Evolutionary conservation across 2,888 invertebrate species (phyloP).

Genomic region (Parnassius glacialis): DNA sequence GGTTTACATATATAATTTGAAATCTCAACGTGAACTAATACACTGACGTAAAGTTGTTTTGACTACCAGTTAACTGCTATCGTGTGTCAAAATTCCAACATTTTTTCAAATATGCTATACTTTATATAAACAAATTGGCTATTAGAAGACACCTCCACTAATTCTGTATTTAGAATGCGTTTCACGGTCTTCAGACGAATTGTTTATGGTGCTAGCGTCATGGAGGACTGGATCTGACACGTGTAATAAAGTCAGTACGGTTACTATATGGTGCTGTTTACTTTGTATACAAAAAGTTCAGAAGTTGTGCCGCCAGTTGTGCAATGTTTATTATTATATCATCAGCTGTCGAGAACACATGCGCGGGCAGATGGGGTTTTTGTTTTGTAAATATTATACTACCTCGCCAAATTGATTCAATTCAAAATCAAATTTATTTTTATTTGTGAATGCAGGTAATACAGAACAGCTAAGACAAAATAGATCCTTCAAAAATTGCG

Average conservation of each 20-base stretch:
- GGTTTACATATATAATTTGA: too few relatives aligned
- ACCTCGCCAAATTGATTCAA: too few relatives aligned
- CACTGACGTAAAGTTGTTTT: neutral
- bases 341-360: neutral
- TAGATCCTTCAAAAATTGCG: too few relatives aligned
- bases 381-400: slow-evolving; percentile 7
- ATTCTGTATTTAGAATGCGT: slow-evolving; percentile 14
- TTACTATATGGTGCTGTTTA: neutral
- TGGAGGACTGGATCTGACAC: neutral
- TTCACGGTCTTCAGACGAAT: neutral
- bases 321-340: slow-evolving; percentile 9
- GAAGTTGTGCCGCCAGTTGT: neutral
- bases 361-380: neutral
- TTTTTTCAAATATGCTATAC: neutral
- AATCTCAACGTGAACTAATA: too few relatives aligned
- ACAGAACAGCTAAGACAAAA: too few relatives aligned
- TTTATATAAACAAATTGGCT: neutral
- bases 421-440: too few relatives aligned
- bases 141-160: slow-evolving; percentile 10
- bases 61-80: neutral
- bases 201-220: slow-evolving; percentile 10
- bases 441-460: too few relatives aligned
- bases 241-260: neutral
- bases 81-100: too few relatives aligned
- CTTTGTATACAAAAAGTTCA: slow-evolving; percentile 1